phyloP scores from a whole-genome alignment of 1,140 invertebrate species.

The Heliconius eleuchia region DNA sequence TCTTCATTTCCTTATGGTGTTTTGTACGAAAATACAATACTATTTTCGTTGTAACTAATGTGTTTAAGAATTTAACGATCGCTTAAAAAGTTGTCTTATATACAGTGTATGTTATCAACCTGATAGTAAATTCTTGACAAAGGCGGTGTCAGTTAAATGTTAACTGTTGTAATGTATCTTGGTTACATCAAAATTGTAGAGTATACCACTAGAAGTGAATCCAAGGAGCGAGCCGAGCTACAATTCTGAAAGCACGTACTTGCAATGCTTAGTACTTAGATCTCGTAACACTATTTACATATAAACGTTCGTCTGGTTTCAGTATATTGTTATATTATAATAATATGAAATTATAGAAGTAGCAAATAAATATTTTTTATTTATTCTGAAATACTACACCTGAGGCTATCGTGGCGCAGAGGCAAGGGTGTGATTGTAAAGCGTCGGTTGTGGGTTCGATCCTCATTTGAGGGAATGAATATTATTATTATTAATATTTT shows the following conservation, averaged over 20 bases:
- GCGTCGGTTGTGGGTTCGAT: no score
- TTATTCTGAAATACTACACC: no score
- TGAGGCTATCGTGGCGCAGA: no score
- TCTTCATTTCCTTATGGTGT: background rate
- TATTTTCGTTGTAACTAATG: background rate
- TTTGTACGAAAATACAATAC: background rate
- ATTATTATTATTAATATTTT: no score
- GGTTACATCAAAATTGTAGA: background rate
- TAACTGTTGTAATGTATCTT: background rate
- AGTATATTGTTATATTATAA: background rate
- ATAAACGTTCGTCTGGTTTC: background rate
- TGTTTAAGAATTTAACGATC: background rate
- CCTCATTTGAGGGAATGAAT: no score
- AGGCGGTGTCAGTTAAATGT: background rate
- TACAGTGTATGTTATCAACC: background rate
- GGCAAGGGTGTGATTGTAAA: no score
- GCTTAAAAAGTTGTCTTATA: no score
- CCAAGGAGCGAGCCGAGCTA: slow-evolving; percentile 9
- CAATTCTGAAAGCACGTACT: slow-evolving; percentile 3
- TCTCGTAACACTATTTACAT: background rate
- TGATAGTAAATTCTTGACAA: background rate
- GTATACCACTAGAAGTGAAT: slow-evolving; percentile 10
- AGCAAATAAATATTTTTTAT: background rate
- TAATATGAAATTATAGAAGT: background rate
- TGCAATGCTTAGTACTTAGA: background rate